Percentiles rank a stretch among this genome's conserved stretches.
These are phyloP conservation scores for Leuciscus waleckii DNA, from an alignment of 2,797 vertebrate genomes.

Conservation along the genomic window DNA sequence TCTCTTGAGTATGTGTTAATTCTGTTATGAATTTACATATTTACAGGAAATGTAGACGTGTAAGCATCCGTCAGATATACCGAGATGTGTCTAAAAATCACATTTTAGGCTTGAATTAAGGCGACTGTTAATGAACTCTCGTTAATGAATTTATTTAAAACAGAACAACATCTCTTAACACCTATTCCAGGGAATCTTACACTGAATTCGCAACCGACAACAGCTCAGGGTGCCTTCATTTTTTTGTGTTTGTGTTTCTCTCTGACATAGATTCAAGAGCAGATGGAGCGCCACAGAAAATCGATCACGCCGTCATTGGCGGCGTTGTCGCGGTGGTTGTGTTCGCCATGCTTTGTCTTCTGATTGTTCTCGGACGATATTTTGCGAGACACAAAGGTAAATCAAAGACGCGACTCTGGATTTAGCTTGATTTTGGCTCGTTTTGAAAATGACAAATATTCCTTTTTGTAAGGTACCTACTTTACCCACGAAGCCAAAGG, in stretches of 20 bases:
- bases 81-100: background rate
- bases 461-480: slow-evolving; percentile 88
- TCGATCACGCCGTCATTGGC: slow-evolving; percentile 97
- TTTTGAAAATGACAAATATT: background rate
- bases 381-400: slow-evolving; percentile 99
- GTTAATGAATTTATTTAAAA: slow-evolving; percentile 40
- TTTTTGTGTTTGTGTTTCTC: slow-evolving; percentile 60
- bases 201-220: slow-evolving; percentile 2
- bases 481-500: slow-evolving; percentile 99
- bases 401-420: slow-evolving; percentile 6
- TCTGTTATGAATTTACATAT: slow-evolving; percentile 23
- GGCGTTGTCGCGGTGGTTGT: slow-evolving; percentile 98
- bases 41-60: background rate
- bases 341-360: slow-evolving; percentile 97
- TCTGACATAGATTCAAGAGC: slow-evolving; percentile 90
- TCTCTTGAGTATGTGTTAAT: slow-evolving; percentile 12
- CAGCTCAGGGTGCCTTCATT: slow-evolving; percentile 25
- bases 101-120: slow-evolving; percentile 15
- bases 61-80: slow-evolving; percentile 8
- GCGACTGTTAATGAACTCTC: slow-evolving; percentile 7
- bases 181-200: slow-evolving; percentile 7
- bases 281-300: slow-evolving; percentile 89
- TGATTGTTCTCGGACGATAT: slow-evolving; percentile 97
- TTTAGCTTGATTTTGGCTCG: background rate
- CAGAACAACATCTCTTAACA: slow-evolving; percentile 7